Evolutionary conservation across 1,140 invertebrate genomes (phyloP), one percentile per base, ranked within the genome.

Genomic region (Triops longicaudatus): DNA sequence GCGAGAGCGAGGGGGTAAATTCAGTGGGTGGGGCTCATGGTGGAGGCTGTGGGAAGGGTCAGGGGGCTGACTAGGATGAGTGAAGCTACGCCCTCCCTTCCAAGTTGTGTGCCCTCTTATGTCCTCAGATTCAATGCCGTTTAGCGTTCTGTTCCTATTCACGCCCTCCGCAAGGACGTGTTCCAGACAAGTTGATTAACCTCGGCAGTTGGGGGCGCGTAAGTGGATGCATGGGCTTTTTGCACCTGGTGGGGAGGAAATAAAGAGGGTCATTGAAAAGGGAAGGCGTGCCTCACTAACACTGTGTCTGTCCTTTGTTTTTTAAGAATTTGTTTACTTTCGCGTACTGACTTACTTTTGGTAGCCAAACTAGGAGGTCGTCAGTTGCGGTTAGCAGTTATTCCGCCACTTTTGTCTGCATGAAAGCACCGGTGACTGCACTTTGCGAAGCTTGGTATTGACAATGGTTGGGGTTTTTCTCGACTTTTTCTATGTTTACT

Each of bases 321-420:
- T 14, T n/a, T n/a, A 63, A 63, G 4, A n/a, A 11, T 63, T 63
- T 0, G 22, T n/a, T n/a, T n/a, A 63, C 14, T n/a, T 7, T 0
- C 22, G 50, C 22, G 14, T 63, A 63, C 50, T 63, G 50, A 63
- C 50, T 63, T 63, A 63, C 50, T 63, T 63, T 63, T 63, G 50
- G 50, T 63, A 63, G 50, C 50, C 50, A 63, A 63, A 17, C 50
- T 63, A 14, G 50, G 50, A 37, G 50, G 50, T 63, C 50, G 14
- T 63, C 50, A 63, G 50, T 22, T 63, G 50, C 50, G 22, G 22
- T 37, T 63, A 63, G 14, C 50, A 63, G 50, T 17, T 22, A 17
- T 63, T 63, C 17, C 50, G 50, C 50, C 50, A 63, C 50, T 63
- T 63, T 63, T 63, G 50, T 63, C 50, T 63, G 50, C 50, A 63